Percentiles rank a stretch among this genome's conserved stretches.
phyloP scores from a whole-genome alignment of 2,113 vertebrate species.

The Erythrocercus mccallii region DNA sequence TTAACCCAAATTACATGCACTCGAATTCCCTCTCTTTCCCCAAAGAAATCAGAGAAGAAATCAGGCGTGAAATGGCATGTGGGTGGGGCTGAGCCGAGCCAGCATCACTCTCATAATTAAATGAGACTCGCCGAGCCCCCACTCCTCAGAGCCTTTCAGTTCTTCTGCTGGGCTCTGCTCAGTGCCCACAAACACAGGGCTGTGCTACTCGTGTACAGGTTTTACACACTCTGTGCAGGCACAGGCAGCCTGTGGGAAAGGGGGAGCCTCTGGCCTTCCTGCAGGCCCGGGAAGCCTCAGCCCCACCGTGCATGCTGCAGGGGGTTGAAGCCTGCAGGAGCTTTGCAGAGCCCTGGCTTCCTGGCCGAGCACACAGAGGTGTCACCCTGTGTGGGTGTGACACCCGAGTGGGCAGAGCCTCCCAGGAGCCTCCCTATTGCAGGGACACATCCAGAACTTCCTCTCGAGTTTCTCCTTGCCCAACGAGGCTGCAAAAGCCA shows the following conservation, averaged over 20 bases:
- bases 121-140: slow-evolving; percentile 10
- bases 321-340: not conserved
- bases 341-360: not conserved
- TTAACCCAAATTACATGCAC: slow-evolving; percentile 72
- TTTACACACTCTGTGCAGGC: not conserved
- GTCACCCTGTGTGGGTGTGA: not conserved
- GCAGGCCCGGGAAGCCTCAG: not conserved
- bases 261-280: not conserved
- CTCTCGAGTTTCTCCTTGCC: fast-evolving
- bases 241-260: not conserved
- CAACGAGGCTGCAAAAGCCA: not conserved
- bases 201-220: fast-evolving
- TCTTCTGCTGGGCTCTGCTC: not conserved
- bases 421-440: not conserved
- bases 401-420: fast-evolving
- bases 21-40: slow-evolving; percentile 68
- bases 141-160: not conserved
- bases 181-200: not conserved
- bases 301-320: fast-evolving
- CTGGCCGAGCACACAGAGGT: not conserved
- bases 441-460: not conserved
- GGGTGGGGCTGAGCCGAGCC: slow-evolving; percentile 45
- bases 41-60: slow-evolving; percentile 69
- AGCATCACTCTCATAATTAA: slow-evolving; percentile 45
- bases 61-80: slow-evolving; percentile 67